phyloP scores from a whole-genome alignment of 2,113 vertebrate genomes.

The Odobenus rosmarus region DNA sequence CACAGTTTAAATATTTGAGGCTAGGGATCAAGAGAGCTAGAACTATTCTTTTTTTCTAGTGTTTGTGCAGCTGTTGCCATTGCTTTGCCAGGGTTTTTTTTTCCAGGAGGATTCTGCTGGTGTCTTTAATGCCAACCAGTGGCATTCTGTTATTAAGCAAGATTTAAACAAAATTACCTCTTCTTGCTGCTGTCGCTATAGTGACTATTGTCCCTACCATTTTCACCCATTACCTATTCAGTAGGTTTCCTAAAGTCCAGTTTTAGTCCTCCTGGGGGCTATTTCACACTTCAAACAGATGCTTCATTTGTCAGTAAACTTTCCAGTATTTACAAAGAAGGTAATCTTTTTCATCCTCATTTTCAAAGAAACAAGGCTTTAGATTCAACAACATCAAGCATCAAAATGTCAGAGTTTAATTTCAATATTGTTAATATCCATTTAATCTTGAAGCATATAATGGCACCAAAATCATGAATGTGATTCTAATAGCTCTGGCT shows the following conservation, averaged over 20 bases:
- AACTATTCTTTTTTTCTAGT: neutral
- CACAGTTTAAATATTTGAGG: neutral
- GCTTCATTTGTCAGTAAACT: neutral
- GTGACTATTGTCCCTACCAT: neutral
- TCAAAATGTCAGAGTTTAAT: neutral
- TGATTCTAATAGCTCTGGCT: neutral
- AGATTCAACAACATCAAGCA: neutral
- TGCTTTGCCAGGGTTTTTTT: conserved; percentile 10
- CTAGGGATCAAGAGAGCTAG: neutral
- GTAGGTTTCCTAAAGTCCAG: neutral
- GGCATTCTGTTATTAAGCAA: conserved; percentile 8
- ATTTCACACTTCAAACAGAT: neutral
- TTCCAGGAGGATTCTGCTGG: neutral
- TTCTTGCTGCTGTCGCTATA: conserved; percentile 46
- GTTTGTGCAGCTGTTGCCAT: conserved; percentile 57
- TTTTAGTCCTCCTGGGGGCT: neutral
- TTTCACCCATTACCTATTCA: neutral
- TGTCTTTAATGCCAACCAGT: neutral
- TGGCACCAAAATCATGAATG: neutral
- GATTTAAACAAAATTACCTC: conserved; percentile 52
- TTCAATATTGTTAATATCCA: neutral
- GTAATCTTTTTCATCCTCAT: neutral
- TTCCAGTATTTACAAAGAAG: neutral
- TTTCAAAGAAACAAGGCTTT: conserved; percentile 1
- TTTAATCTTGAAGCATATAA: neutral